Evolutionary conservation across 2,797 vertebrate genomes (phyloP).

Genomic region (Pipistrellus pygmaeus): DNA sequence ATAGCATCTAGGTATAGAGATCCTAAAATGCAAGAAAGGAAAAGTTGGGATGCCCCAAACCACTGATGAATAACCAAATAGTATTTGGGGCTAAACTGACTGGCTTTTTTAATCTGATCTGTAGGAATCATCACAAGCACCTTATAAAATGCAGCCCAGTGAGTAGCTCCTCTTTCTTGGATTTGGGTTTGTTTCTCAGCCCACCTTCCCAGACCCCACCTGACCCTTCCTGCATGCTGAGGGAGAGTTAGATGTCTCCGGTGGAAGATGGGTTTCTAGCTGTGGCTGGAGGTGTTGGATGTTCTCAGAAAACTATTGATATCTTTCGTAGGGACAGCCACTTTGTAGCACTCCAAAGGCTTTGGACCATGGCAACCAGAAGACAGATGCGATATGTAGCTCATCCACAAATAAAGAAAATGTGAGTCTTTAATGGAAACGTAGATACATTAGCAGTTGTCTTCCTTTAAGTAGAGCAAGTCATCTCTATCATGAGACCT

Average conservation of each 20-base stretch:
- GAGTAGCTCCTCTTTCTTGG: conserved; percentile 65
- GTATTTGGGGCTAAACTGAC: conserved; percentile 55
- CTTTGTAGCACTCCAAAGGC: conserved; percentile 84
- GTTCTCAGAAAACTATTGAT: background rate
- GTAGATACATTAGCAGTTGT: background rate
- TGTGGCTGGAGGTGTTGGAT: background rate
- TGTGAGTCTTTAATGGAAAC: conserved; percentile 77
- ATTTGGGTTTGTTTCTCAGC: conserved; percentile 43
- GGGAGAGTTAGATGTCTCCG: conserved; percentile 53
- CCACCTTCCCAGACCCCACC: background rate
- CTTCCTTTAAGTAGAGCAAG: conserved; percentile 14
- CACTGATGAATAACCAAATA: background rate
- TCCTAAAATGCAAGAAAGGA: conserved; percentile 25
- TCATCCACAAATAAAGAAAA: conserved; percentile 81
- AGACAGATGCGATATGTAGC: conserved; percentile 11
- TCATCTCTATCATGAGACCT: background rate
- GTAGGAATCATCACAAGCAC: conserved; percentile 71
- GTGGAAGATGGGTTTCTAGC: conserved; percentile 18
- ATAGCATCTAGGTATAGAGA: background rate
- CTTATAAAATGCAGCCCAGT: conserved; percentile 74
- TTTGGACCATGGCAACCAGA: conserved; percentile 43
- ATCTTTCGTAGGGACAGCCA: conserved; percentile 73
- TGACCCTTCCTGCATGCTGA: conserved; percentile 75
- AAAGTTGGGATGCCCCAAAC: background rate
- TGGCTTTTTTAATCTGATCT: conserved; percentile 54